Base-by-base conservation (phyloP, 2,113 vertebrate species). In the Calidris pugnax region DNA sequence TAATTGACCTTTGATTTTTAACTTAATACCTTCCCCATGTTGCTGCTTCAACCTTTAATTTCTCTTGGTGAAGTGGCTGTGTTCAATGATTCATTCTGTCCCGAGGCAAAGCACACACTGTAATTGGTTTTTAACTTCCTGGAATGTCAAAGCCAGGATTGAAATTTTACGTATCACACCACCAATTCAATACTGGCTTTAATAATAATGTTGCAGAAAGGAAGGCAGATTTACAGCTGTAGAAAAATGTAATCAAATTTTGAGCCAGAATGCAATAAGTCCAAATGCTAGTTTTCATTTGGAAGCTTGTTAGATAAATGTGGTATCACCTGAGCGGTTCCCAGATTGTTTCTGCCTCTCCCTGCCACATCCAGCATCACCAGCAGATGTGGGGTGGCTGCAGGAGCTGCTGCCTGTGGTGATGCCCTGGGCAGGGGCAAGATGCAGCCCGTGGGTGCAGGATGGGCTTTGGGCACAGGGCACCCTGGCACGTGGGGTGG, bases 71-170 rank as follows among this genome's bases (percentile, higher is more conserved):
- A 97, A 97, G 93, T 94, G 92, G 94, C 97, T 97, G 97, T 97
- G 96, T 96, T 97, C 96, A 93, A 97, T 95, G 97, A 98, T 97
- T 98, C 98, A 98, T 97, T 97, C 96, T 92, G 94, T 91, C 97
- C 98, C 19, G 82, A 97, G 98, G 98, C 98, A 97, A 97, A 96
- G 97, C 97, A 98, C 97, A 98, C 97, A 79, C 96, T 97, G 97
- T 98, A 98, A 98, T 98, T 98, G 98, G 97, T 97, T 98, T 98
- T 98, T 98, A 98, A 98, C 98, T 98, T 98, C 98, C 97, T 98
- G 97, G 98, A 98, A 98, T 98, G 98, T 97, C 98, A 98, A 97
- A 98, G 97, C 96, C 95, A 95, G 97, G 97, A 98, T 98, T 98
- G 97, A 98, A 97, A 97, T 98, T 98, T 98, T 98, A 97, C 89